Evolutionary conservation across 2,113 vertebrate genomes (phyloP).

Genomic region (Trogon melanurus): DNA sequence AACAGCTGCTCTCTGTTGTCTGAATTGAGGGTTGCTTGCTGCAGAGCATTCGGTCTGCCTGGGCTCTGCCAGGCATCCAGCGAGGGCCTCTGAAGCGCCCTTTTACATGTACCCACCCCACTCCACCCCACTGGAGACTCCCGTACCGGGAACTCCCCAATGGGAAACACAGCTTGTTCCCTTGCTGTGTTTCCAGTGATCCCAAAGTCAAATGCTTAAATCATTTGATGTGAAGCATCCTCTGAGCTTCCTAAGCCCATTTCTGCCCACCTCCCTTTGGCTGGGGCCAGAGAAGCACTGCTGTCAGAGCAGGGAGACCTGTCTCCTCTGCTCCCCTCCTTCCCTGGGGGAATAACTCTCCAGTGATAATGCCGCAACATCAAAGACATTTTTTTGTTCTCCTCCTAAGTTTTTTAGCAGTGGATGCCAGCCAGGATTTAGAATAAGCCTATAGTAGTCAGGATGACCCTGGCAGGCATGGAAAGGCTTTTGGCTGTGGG

Average conservation of each 20-base stretch:
- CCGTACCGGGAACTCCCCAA: neutral
- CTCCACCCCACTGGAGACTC: neutral
- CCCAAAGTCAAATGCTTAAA: neutral
- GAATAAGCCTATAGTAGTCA: neutral
- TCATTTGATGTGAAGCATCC: neutral
- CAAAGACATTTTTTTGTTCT: neutral
- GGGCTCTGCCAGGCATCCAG: neutral
- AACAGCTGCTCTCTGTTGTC: neutral
- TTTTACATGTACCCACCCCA: neutral
- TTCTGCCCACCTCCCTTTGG: neutral
- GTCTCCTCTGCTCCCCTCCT: neutral
- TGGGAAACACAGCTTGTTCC: neutral
- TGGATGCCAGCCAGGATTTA: neutral
- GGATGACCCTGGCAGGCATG: neutral
- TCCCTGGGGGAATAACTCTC: neutral
- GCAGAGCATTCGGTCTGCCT: neutral
- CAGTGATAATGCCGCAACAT: neutral
- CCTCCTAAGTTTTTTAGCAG: neutral
- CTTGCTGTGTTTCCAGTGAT: accelerated
- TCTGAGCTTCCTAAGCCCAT: neutral
- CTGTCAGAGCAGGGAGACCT: neutral
- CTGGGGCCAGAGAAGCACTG: neutral
- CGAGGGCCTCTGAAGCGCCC: neutral
- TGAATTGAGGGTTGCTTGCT: neutral
- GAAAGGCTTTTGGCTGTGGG: neutral